A percentile compares a stretch with the other conserved stretches of the same genome.
phyloP scores from a whole-genome alignment of 2,888 invertebrate genomes.

The Pandemis cinnamomeana region DNA sequence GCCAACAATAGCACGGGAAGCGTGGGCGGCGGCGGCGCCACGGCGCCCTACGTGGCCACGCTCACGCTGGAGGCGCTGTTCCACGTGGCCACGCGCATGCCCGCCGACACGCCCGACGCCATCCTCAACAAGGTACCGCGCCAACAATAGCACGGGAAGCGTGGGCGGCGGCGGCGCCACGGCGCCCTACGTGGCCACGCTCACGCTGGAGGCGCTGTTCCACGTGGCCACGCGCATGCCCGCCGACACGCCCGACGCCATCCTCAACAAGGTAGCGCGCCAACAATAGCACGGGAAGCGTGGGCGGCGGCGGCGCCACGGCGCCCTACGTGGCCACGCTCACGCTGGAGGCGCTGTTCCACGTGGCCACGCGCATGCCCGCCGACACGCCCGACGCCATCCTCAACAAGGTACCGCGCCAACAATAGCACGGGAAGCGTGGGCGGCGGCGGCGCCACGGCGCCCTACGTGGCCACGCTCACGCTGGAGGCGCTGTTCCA shows the following conservation, averaged over 20 bases:
- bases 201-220: constrained; percentile 97
- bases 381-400: constrained; percentile 94
- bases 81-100: constrained; percentile 99
- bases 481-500: constrained; percentile 98
- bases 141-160: too few relatives aligned
- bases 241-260: constrained; percentile 93
- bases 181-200: constrained; percentile 97
- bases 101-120: constrained; percentile 94
- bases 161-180: constrained; percentile 96
- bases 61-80: constrained; percentile 97
- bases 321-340: constrained; percentile 98
- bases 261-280: constrained; percentile 93
- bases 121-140: constrained; percentile 93
- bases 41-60: constrained; percentile 97
- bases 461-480: constrained; percentile 97
- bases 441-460: constrained; percentile 96
- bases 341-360: constrained; percentile 97
- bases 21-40: constrained; percentile 94
- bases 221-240: constrained; percentile 99
- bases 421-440: too few relatives aligned
- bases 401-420: constrained; percentile 92
- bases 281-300: too few relatives aligned
- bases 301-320: constrained; percentile 95
- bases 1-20: too few relatives aligned
- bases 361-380: constrained; percentile 99